Base-by-base conservation (phyloP, 1,140 invertebrate genomes). In the Pararge aegeria region DNA sequence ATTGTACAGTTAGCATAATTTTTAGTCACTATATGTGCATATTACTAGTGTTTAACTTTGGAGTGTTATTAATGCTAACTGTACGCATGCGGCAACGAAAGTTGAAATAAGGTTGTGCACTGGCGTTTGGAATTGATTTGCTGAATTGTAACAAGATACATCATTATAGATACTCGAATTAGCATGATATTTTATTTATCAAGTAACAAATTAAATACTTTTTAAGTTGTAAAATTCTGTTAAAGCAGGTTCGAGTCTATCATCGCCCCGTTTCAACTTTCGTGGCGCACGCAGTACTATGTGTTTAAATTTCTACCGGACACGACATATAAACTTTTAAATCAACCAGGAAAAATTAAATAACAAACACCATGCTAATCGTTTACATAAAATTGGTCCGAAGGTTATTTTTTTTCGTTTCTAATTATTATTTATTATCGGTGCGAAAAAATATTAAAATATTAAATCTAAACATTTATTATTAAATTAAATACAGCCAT, bases 311-410 rank as follows among this genome's bases (percentile, higher is more conserved):
- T 48, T 55, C 56, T 56, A 60, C 18, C 27, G 20, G 50, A 60
- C 56, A 59, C 51, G 57, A 65, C 61, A 67, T 65, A 55, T 55
- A 70, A 34, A 70, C 46, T 63, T 66, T 60, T 13, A 69, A 68
- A 67, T 60, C 30, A 58, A 40, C 10, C 37, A 24, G 15, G 24
- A 56, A 50, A 37, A 62, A 60, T n/a, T 64, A 52, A 38, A 40
- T 13, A 70, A 63, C 54, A 40, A 66, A 61, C 20, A 64, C 20
- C 58, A 70, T 24, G 53, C 64, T 70, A 75, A 54, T 68, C 52
- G 64, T 66, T 87, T 87, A 87, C 81, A 73, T 77, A 87, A 87
- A 84, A 87, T 87, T 87, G 83, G 83, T 87, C 83, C 83, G 54
- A 77, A 83, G 68, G 60, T 70, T 75, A 73, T 61, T 49, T 55